Conservation (phyloP, 2,888 invertebrate species). For the Parnassius apollo region DNA sequence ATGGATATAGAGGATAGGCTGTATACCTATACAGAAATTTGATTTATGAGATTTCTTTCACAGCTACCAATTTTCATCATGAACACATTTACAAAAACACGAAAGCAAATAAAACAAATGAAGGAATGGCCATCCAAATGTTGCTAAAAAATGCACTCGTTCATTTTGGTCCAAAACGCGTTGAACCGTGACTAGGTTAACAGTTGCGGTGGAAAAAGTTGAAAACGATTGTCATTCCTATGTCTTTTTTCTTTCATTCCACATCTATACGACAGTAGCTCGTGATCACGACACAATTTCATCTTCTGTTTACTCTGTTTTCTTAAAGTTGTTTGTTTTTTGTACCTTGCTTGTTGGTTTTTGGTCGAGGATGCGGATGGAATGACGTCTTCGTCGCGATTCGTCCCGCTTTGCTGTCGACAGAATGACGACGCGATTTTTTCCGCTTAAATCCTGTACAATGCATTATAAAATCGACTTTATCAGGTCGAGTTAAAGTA, state of each 20-base stretch:
- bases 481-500: slow-evolving; percentile 13
- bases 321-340: slow-evolving; percentile 46
- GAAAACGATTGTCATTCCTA: slow-evolving; percentile 14
- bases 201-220: slow-evolving; percentile 20
- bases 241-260: slow-evolving; percentile 25
- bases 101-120: neutral
- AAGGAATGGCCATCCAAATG: neutral
- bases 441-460: slow-evolving; percentile 40
- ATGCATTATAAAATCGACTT: slow-evolving; percentile 18
- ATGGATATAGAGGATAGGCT: no score
- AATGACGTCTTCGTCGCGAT: slow-evolving; percentile 73
- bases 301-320: slow-evolving; percentile 40
- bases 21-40: no score
- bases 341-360: slow-evolving; percentile 72
- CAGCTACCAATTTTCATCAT: no score
- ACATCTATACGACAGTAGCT: slow-evolving; percentile 32
- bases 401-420: slow-evolving; percentile 67
- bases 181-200: slow-evolving; percentile 24
- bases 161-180: slow-evolving; percentile 1
- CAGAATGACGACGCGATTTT: slow-evolving; percentile 72
- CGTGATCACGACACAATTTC: slow-evolving; percentile 39
- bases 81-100: no score
- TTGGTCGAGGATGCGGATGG: slow-evolving; percentile 64
- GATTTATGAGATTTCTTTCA: no score
- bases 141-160: slow-evolving; percentile 6